Conservation (phyloP, 1,140 invertebrate genomes). For the Drosophila watanabei region DNA sequence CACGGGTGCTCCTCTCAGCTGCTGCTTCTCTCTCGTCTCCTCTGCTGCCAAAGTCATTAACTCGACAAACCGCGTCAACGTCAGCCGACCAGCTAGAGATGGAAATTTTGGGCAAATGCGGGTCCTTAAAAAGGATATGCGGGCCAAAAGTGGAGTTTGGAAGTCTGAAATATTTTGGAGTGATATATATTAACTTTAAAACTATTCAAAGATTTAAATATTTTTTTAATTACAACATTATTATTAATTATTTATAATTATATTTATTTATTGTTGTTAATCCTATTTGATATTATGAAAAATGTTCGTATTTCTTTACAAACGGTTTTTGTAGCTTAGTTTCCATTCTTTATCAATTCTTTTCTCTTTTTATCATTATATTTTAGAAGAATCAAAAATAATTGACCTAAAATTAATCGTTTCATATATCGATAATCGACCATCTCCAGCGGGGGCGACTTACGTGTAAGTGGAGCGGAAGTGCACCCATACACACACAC, state of each 20-base stretch:
- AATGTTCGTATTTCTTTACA: too few relatives aligned
- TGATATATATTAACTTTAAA: too few relatives aligned
- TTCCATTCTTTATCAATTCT: too few relatives aligned
- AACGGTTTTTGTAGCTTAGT: too few relatives aligned
- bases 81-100: slow-evolving; percentile 38
- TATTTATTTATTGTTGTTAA: not conserved
- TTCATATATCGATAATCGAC: too few relatives aligned
- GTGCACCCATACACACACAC: slow-evolving; percentile 43
- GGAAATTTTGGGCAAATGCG: not conserved
- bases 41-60: slow-evolving; percentile 79
- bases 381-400: too few relatives aligned
- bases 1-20: slow-evolving; percentile 35
- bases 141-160: not conserved
- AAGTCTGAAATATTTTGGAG: not conserved
- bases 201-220: not conserved
- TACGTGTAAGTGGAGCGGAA: slow-evolving; percentile 81
- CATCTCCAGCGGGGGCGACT: slow-evolving; percentile 57
- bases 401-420: too few relatives aligned
- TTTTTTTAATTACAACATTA: not conserved
- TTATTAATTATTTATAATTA: too few relatives aligned
- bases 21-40: slow-evolving; percentile 36
- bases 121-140: not conserved
- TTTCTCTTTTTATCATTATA: too few relatives aligned
- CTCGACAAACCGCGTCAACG: slow-evolving; percentile 75
- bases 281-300: too few relatives aligned